phyloP scores from a whole-genome alignment of 2,797 vertebrate species.

The Cynopterus sphinx region DNA sequence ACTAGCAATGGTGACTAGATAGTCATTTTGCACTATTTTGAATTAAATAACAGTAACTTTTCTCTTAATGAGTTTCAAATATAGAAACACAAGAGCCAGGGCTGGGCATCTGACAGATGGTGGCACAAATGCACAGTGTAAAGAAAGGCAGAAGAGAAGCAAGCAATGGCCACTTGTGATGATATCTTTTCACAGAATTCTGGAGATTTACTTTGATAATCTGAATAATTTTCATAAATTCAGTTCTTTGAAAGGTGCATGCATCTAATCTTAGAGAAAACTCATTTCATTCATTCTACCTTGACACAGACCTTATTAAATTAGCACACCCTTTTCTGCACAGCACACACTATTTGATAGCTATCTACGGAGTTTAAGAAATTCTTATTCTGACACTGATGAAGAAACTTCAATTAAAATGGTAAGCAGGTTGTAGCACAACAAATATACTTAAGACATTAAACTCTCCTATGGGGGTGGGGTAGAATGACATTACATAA shows the following conservation, averaged over 20 bases:
- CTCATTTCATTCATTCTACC: neutral
- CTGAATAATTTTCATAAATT: constrained; percentile 55
- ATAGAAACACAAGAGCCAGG: constrained; percentile 57
- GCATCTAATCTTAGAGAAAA: neutral
- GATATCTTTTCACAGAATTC: constrained; percentile 26
- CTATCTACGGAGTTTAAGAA: constrained; percentile 51
- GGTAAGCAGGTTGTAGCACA: constrained; percentile 44
- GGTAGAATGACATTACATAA: constrained; percentile 67
- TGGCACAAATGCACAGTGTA: constrained; percentile 57
- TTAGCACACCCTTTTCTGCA: constrained; percentile 10
- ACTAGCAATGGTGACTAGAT: neutral
- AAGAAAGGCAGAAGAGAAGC: constrained; percentile 70
- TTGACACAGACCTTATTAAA: constrained; percentile 43
- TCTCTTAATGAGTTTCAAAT: constrained; percentile 44
- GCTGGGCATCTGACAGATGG: constrained; percentile 68
- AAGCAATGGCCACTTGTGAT: constrained; percentile 65
- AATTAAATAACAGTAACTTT: constrained; percentile 64
- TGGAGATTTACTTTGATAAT: constrained; percentile 65
- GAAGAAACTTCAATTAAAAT: constrained; percentile 77
- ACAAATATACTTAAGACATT: neutral
- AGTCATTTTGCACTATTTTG: neutral
- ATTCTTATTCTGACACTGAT: constrained; percentile 47
- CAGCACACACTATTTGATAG: constrained; percentile 61
- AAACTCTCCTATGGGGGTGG: neutral
- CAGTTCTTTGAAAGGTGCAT: constrained; percentile 44